phyloP scores from a whole-genome alignment of 2,797 vertebrate genomes.

The Clarias platycephalus region DNA sequence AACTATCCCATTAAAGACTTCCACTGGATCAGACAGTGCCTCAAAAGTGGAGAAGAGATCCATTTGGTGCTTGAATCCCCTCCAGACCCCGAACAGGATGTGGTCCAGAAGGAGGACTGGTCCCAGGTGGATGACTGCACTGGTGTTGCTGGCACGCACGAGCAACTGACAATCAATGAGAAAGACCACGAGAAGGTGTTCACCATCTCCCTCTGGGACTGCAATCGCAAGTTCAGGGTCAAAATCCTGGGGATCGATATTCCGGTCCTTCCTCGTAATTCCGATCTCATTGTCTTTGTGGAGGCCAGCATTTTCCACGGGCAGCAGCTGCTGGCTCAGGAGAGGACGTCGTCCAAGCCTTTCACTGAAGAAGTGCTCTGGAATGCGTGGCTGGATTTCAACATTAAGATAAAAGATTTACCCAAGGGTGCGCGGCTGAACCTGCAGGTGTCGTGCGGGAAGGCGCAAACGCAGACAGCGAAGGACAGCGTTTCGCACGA shows the following conservation, averaged over 20 bases:
- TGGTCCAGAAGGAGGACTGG: slow-evolving; percentile 94
- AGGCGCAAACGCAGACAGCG: slow-evolving; percentile 74
- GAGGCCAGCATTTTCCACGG: slow-evolving; percentile 96
- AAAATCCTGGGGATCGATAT: slow-evolving; percentile 95
- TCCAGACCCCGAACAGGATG: slow-evolving; percentile 81
- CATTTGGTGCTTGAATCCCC: slow-evolving; percentile 87
- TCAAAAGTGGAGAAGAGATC: slow-evolving; percentile 93
- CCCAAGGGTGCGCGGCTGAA: slow-evolving; percentile 93
- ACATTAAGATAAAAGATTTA: slow-evolving; percentile 92
- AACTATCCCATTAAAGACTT: slow-evolving; percentile 88
- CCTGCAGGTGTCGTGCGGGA: slow-evolving; percentile 91
- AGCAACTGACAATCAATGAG: slow-evolving; percentile 91
- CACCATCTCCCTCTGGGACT: slow-evolving; percentile 97
- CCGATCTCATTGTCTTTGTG: slow-evolving; percentile 88
- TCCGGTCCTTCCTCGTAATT: slow-evolving; percentile 84
- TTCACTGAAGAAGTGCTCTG: slow-evolving; percentile 95
- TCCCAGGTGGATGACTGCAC: slow-evolving; percentile 95
- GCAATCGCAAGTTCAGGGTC: slow-evolving; percentile 91
- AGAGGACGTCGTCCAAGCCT: slow-evolving; percentile 85
- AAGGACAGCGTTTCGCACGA: slow-evolving; percentile 80
- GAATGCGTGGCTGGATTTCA: slow-evolving; percentile 95
- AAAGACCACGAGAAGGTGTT: slow-evolving; percentile 95
- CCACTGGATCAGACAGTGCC: slow-evolving; percentile 92
- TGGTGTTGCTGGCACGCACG: slow-evolving; percentile 91
- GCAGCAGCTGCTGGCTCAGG: slow-evolving; percentile 91